A percentile compares a stretch with the other conserved stretches of the same genome.
Evolutionary conservation across 1,140 invertebrate species (phyloP).

Genomic region (Rhizoglyphus robini): DNA sequence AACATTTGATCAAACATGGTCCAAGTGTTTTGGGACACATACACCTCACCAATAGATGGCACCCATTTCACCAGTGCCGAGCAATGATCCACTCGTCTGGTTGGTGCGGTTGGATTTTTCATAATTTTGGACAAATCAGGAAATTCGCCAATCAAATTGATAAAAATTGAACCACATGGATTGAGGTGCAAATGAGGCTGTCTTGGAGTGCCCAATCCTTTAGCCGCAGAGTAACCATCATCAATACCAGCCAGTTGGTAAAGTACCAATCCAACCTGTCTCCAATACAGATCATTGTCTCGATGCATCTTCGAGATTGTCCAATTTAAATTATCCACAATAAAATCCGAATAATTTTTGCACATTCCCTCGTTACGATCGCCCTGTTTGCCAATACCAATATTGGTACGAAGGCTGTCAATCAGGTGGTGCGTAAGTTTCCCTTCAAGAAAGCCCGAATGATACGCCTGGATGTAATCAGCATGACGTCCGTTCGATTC

Average conservation of each 20-base stretch:
- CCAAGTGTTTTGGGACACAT: conserved; percentile 55
- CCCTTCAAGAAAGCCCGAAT: conserved; percentile 76
- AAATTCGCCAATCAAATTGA: conserved; percentile 15
- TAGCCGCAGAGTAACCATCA: conserved; percentile 37
- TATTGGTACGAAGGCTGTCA: conserved; percentile 58
- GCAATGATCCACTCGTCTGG: conserved; percentile 31
- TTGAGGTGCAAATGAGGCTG: not conserved
- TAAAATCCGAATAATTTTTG: not conserved
- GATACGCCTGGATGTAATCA: conserved; percentile 60
- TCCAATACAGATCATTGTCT: conserved; percentile 50
- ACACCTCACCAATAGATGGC: conserved; percentile 40
- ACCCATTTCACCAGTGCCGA: conserved; percentile 50
- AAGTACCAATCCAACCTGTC: conserved; percentile 48
- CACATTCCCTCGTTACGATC: not conserved
- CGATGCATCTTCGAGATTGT: conserved; percentile 26
- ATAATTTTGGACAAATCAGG: too few relatives aligned
- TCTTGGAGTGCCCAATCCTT: not conserved
- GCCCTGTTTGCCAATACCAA: too few relatives aligned
- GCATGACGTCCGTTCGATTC: conserved; percentile 51
- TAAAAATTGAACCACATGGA: conserved; percentile 1
- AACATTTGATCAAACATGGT: conserved; percentile 68
- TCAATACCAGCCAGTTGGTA: conserved; percentile 39
- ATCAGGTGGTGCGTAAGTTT: conserved; percentile 64
- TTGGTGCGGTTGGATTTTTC: conserved; percentile 4
- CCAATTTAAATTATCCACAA: not conserved